Evolutionary conservation across 2,888 invertebrate species (phyloP), one percentile per base, ranked within the genome.

Genomic region (Notocelia uddmanniana): DNA sequence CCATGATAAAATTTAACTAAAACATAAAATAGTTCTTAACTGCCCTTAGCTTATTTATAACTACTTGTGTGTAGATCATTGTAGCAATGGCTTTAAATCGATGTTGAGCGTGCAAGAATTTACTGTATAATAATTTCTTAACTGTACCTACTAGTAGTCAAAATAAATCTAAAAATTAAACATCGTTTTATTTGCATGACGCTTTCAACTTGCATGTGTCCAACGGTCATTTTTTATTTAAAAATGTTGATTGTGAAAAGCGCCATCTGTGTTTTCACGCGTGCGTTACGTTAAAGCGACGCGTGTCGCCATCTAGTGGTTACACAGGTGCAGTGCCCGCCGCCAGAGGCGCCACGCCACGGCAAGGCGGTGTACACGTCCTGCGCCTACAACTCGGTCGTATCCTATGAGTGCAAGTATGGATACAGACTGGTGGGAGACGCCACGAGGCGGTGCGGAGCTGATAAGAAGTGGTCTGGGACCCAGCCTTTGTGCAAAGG

Each of bases 401-500:
- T 99, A 23, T 97, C 97, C 63, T 99, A 99, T 91, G 98, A 98
- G 85, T 99, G 99, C 94, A 97, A 97, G 83, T 97, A 98, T 83
- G 99, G 99, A 11, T 99, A 97, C 92, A 96, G 97, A 74, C 95
- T 99, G 74, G 95, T 98, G 10, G 99, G 99, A 0, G 97, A 98
- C 76, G 95, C 96, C 15, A 98, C 98, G 2, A 95, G 99, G 78
- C 94, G 97, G 57, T 99, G 99, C 88, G 97, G 98, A 0, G 97
- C 98, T 0, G 98, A 99, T 89, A 97, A 97, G 85, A 97, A 97
- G 84, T 99, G 99, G 99, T 97, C 98, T 23, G 99, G 98, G 48
- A 94, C 95, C n/a, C 96, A 97, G 79, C 99, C 99, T 1, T 93
- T 95, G 78, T 99, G 99, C 88, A 98, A 98, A 96, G 98, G 98